Evolutionary conservation across 2,113 vertebrate genomes (phyloP).

Genomic region (Halcyon malimbica): DNA sequence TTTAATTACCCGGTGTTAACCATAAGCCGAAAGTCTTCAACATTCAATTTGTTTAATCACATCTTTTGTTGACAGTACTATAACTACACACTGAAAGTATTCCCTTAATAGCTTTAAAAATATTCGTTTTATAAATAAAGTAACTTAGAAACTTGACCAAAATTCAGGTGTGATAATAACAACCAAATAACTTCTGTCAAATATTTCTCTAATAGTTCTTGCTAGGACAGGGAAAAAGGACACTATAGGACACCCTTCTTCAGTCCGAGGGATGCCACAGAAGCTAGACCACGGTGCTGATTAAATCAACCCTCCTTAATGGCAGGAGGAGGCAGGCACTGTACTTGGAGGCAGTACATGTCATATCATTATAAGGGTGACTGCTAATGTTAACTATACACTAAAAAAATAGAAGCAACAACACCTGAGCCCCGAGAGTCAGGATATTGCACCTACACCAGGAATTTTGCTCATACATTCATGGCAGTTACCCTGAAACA

Average conservation of each 20-base stretch:
- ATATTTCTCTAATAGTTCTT: constrained; percentile 19
- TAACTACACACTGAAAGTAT: constrained; percentile 69
- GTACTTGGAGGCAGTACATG: constrained; percentile 51
- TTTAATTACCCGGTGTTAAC: constrained; percentile 85
- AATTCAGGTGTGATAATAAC: constrained; percentile 30
- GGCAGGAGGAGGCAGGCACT: constrained; percentile 53
- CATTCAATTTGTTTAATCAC: constrained; percentile 82
- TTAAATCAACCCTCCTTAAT: constrained; percentile 69
- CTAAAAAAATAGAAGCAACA: constrained; percentile 76
- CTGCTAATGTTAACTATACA: constrained; percentile 81
- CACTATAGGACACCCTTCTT: constrained; percentile 4
- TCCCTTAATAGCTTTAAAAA: constrained; percentile 79
- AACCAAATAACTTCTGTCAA: constrained; percentile 5
- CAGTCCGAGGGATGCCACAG: constrained; percentile 44
- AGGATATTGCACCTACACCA: neutral
- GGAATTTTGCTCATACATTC: neutral
- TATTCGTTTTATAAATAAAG: constrained; percentile 72
- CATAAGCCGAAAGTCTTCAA: constrained; percentile 78
- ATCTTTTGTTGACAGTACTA: constrained; percentile 77
- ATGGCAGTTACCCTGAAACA: neutral
- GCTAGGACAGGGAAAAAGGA: neutral
- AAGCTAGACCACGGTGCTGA: constrained; percentile 46
- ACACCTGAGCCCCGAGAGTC: constrained; percentile 76
- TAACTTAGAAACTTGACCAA: constrained; percentile 55
- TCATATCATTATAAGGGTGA: constrained; percentile 83